These are phyloP conservation scores for Crepidodera aurea DNA, from an alignment of 2,888 invertebrate species.

Conservation along the genomic window DNA sequence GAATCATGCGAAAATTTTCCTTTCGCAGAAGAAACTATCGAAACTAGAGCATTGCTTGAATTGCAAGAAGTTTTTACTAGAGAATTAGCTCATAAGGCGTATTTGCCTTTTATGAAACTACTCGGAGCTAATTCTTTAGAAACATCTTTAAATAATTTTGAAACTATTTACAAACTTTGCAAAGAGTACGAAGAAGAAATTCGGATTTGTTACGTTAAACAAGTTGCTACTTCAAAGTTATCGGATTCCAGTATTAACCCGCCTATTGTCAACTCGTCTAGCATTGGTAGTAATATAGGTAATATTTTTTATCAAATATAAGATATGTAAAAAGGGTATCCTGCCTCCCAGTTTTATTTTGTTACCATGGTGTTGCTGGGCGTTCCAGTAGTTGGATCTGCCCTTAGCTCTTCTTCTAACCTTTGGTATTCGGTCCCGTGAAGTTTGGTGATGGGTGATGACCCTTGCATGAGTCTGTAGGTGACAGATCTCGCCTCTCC, in stretches of 20 bases:
- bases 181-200: conserved; percentile 72
- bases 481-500: too few species aligned
- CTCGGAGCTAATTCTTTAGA: conserved; percentile 77
- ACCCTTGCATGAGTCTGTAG: too few species aligned
- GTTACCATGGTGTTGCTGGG: too few species aligned
- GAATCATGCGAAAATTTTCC: conserved; percentile 70
- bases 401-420: too few species aligned
- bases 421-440: too few species aligned
- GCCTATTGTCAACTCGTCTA: conserved; percentile 59
- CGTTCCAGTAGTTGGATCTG: too few species aligned
- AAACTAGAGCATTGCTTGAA: conserved; percentile 73
- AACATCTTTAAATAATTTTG: conserved; percentile 78
- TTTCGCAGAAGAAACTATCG: conserved; percentile 62
- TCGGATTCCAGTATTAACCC: conserved; percentile 41
- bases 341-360: too few species aligned
- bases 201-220: conserved; percentile 34
- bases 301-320: too few species aligned
- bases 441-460: too few species aligned
- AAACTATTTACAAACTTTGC: conserved; percentile 79
- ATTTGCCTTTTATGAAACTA: conserved; percentile 77
- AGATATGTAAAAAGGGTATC: too few species aligned
- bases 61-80: conserved; percentile 83
- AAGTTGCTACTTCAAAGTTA: conserved; percentile 39
- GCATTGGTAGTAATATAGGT: conserved; percentile 80
- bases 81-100: conserved; percentile 84